A percentile compares a stretch with the other conserved stretches of the same genome.
Evolutionary conservation across 2,797 vertebrate genomes (phyloP).

Genomic region (Acanthornis magna): DNA sequence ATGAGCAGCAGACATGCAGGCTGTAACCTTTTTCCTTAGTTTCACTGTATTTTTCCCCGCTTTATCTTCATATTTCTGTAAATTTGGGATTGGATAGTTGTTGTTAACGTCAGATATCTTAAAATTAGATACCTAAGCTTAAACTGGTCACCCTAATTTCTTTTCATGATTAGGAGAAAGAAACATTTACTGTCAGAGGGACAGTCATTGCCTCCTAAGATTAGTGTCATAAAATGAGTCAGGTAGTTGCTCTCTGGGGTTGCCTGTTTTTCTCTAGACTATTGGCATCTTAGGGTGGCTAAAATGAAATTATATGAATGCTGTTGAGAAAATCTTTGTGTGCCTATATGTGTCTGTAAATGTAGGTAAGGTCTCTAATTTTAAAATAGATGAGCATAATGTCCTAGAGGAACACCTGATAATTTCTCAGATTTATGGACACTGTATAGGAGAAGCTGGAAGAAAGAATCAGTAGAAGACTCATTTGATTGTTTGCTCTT

Average conservation of each 20-base stretch:
- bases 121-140: neutral
- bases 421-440: neutral
- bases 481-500: neutral
- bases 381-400: neutral
- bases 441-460: neutral
- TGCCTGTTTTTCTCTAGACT: neutral
- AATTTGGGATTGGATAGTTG: neutral
- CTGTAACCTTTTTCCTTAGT: neutral
- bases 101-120: neutral
- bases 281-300: neutral
- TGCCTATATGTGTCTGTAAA: neutral
- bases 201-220: neutral
- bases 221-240: neutral
- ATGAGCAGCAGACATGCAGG: neutral
- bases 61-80: neutral
- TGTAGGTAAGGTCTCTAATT: neutral
- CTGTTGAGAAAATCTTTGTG: neutral
- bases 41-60: neutral
- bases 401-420: neutral
- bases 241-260: neutral
- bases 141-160: neutral
- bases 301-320: neutral
- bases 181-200: neutral
- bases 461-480: neutral
- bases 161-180: neutral